These are phyloP conservation scores for Eulemur albifrons DNA, from an alignment of 2,797 vertebrate genomes.

Conservation along the genomic window DNA sequence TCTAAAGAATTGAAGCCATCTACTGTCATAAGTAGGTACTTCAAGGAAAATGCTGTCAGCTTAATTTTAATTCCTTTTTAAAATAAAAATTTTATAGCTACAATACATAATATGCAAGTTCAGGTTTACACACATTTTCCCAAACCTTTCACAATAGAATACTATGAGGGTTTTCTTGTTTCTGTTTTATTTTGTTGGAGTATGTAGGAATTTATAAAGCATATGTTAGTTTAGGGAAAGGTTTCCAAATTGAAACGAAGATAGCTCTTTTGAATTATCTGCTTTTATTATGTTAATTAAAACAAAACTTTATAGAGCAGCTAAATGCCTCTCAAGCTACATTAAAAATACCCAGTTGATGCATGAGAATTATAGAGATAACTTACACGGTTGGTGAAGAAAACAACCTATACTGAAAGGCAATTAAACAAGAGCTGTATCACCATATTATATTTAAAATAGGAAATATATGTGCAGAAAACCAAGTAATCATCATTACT, in stretches of 20 bases:
- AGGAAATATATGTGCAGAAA: conserved; percentile 53
- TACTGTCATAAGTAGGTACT: background rate
- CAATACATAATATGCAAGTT: background rate
- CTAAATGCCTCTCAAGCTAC: conserved; percentile 56
- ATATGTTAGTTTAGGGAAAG: conserved; percentile 48
- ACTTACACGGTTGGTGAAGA: conserved; percentile 59
- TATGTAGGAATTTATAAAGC: conserved; percentile 32
- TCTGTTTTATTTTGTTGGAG: conserved; percentile 43
- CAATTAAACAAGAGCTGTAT: conserved; percentile 59
- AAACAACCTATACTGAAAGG: conserved; percentile 45
- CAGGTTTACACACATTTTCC: conserved; percentile 35
- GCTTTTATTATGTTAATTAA: conserved; percentile 66
- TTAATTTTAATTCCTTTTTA: conserved; percentile 52
- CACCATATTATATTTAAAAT: conserved; percentile 33
- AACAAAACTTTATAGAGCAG: conserved; percentile 55
- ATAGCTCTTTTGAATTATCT: conserved; percentile 56
- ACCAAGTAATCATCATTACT: conserved; percentile 50
- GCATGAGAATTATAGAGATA: conserved; percentile 56
- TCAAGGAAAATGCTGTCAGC: conserved; percentile 1
- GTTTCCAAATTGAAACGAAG: conserved; percentile 53
- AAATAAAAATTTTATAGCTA: conserved; percentile 19
- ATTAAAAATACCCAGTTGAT: conserved; percentile 54
- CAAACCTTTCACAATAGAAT: conserved; percentile 50
- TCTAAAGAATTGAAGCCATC: conserved; percentile 9
- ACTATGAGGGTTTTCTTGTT: conserved; percentile 12